A percentile compares a stretch with the other conserved stretches of the same genome.
Conservation (phyloP, 2,113 vertebrate genomes). For the Baryphthengus martii region DNA sequence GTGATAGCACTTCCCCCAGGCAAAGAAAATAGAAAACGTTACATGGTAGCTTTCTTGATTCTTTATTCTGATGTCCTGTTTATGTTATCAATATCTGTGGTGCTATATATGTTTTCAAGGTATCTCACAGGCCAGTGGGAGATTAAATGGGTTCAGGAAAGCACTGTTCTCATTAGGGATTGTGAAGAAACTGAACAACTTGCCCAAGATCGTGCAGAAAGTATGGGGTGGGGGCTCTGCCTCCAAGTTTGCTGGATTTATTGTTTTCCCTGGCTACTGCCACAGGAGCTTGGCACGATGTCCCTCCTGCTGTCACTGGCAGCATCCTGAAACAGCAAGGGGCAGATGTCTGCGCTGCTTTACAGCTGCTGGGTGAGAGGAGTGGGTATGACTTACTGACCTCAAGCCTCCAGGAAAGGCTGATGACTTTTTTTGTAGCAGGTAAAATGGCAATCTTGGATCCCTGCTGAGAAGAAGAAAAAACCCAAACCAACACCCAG, state of each 20-base stretch:
- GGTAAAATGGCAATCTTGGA: not conserved
- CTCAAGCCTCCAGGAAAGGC: not conserved
- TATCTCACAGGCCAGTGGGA: not conserved
- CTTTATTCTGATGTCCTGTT: not conserved
- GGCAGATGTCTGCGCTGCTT: rapidly evolving
- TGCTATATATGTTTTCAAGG: not conserved
- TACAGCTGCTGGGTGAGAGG: not conserved
- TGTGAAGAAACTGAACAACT: not conserved
- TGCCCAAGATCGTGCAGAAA: not conserved
- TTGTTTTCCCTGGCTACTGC: not conserved
- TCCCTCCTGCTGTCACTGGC: not conserved
- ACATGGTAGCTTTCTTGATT: not conserved
- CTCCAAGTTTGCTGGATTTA: not conserved
- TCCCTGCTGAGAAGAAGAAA: not conserved
- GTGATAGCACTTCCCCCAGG: not conserved
- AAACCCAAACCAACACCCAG: not conserved
- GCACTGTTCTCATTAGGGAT: not conserved
- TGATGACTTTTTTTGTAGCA: not conserved
- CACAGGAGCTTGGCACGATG: rapidly evolving
- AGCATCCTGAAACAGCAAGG: not conserved
- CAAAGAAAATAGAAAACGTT: constrained; percentile 28
- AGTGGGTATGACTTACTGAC: not conserved
- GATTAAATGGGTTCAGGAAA: not conserved
- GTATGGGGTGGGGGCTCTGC: not conserved
- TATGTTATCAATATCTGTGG: constrained; percentile 7